Percentiles rank a stretch among this genome's conserved stretches.
Evolutionary conservation across 2,797 vertebrate genomes (phyloP).

Genomic region (Enteromius trimaculatus): DNA sequence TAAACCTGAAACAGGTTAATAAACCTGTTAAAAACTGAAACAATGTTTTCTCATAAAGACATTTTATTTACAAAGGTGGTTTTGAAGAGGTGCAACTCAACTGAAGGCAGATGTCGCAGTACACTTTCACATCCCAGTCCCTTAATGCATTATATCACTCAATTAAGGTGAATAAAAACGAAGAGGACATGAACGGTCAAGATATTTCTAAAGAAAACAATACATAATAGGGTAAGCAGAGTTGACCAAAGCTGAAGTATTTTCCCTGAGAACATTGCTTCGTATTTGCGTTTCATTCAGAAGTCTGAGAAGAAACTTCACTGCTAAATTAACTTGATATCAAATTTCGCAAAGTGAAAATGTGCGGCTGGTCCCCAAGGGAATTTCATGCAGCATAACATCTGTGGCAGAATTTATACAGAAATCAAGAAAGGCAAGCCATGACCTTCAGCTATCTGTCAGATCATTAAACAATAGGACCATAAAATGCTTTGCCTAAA

Average conservation of each 20-base stretch:
- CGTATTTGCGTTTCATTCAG: not conserved
- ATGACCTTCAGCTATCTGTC: not conserved
- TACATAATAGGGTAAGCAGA: conserved; percentile 3
- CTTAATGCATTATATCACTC: not conserved
- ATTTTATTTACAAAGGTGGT: conserved; percentile 51
- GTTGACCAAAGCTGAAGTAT: conserved; percentile 34
- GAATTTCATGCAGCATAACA: not conserved
- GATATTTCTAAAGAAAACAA: not conserved
- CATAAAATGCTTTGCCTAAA: not conserved
- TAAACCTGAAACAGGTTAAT: too few species aligned
- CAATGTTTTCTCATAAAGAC: not conserved
- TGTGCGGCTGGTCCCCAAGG: not conserved
- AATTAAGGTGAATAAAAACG: not conserved
- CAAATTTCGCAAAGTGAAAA: conserved; percentile 16
- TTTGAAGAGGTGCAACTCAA: conserved; percentile 26
- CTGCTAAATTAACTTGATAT: not conserved
- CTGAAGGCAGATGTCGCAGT: not conserved
- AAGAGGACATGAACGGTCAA: not conserved
- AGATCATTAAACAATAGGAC: not conserved
- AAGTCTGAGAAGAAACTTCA: not conserved
- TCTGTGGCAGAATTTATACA: not conserved
- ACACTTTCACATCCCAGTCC: not conserved
- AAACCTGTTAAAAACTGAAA: not conserved
- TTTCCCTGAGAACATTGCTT: conserved; percentile 55
- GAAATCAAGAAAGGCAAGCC: not conserved